Base-by-base conservation (phyloP, 2,888 invertebrate species). In the Cremastinae sp. region DNA sequence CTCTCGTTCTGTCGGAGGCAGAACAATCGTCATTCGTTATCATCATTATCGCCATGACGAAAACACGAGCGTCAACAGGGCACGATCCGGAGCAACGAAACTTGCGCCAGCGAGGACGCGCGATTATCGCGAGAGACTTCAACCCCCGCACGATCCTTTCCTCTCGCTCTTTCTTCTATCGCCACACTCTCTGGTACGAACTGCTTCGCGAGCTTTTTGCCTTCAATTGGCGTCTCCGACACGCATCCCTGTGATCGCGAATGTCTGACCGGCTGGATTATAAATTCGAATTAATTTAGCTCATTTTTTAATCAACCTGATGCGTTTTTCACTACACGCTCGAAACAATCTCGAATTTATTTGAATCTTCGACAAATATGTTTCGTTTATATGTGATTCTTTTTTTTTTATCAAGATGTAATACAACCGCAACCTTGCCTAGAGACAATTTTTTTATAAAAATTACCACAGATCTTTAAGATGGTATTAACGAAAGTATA, bases 151-250 rank as follows among this genome's bases (percentile, higher is more conserved):
- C 74, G 56, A 61, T 73, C 62, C 62, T 49, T 62, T 73, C 69
- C 77, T 70, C 78, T 83, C 79, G 75, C 74, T 49, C 78, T 75
- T 78, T 77, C 78, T 81, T 79, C n/a, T n/a, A 78, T 79, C 78
- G 64, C n/a, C n/a, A 22, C 64, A 71, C 80, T 78, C 80, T 79
- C 76, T 73, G 74, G 71, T 75, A 79, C 73, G 82, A 84, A 84
- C 84, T 81, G 84, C 81, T 84, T 84, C 81, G 85, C 85, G 84
- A 80, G 68, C 79, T 81, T 83, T 84, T 56, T 43, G 56, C 64
- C 64, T 36, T 20, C 54, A 22, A 66, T 20, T 3, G 14, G n/a
- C 53, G 69, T 59, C 12, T 18, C 20, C 47, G 49, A 51, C 59
- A 38, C 66, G 41, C 65, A 66, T 59, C 38, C 34, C 38, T 47